Base-by-base conservation (phyloP, 2,888 invertebrate genomes). In the Polymixis lichenea region DNA sequence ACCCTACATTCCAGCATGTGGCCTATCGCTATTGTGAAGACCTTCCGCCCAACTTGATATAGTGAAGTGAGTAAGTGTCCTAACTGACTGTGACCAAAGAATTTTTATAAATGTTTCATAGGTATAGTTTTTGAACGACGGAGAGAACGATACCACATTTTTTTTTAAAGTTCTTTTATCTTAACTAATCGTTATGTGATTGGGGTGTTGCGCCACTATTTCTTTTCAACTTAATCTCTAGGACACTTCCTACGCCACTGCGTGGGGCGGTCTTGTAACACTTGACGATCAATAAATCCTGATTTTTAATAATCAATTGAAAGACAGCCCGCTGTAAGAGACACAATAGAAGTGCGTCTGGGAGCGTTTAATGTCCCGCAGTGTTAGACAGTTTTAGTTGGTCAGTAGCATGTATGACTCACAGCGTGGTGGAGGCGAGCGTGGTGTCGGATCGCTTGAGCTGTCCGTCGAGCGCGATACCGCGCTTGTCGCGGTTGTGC, bases 391-490 rank as follows among this genome's bases (percentile, higher is more conserved):
- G 17, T 13, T 65, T 11, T 1, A 58, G 32, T 6, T 25, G 22
- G 2, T 22, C 13, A 32, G 13, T n/a, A 7, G 15, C 19, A n/a
- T 0, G 43, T 17, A 32, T 25, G 3, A 95, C 97, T 97, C 93
- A 99, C 98, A 99, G 96, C 13, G 99, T 99, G 62, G 99, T 99
- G 28, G 99, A 99, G 49, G 99, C 99, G 89, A 99, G 97, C 88
- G 98, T 98, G 60, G 98, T 98, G 83, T 98, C 98, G 88, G 98
- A 97, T 61, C 97, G 97, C 92, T 99, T 99, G 74, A 99, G 96
- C 92, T 98, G 98, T 0, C 99, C 99, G 94, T 99, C 99, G 74
- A 99, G 96, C 0, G 99, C 99, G 80, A 99, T 98, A 67, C 99
- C 99, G 65, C 99, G 97, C 84, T 98, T 98, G 92, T 98, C 98